Conservation (phyloP, 2,797 vertebrate species). For the Phrynocephalus guinanensis region DNA sequence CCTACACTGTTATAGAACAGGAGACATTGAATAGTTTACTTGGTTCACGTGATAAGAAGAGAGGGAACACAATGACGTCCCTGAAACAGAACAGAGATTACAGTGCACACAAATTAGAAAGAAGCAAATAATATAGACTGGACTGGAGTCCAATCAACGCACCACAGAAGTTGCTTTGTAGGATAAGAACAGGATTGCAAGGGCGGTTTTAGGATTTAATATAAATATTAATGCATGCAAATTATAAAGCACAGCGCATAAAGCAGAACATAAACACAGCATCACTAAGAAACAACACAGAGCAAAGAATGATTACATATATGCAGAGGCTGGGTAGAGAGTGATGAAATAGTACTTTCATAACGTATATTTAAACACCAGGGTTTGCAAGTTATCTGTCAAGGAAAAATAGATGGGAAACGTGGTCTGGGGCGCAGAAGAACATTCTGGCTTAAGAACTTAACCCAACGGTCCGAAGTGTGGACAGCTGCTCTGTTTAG, state of each 20-base stretch:
- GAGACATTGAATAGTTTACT: not conserved
- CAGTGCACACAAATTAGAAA: too few relatives aligned
- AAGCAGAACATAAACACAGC: not conserved
- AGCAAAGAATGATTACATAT: not conserved
- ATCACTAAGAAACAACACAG: not conserved
- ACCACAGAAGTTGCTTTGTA: not conserved
- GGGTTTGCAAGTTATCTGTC: too few relatives aligned
- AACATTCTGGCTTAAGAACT: too few relatives aligned
- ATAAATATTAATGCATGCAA: not conserved
- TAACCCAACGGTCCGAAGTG: too few relatives aligned
- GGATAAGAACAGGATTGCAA: not conserved
- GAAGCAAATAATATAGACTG: too few relatives aligned
- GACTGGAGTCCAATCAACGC: too few relatives aligned
- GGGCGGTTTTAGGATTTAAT: not conserved
- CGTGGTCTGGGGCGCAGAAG: too few relatives aligned
- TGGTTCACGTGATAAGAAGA: not conserved
- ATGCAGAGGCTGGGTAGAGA: too few relatives aligned
- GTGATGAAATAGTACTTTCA: not conserved
- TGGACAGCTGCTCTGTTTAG: too few relatives aligned
- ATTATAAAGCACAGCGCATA: not conserved
- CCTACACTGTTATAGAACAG: not conserved
- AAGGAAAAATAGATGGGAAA: too few relatives aligned
- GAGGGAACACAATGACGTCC: too few relatives aligned
- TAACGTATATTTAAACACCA: not conserved
- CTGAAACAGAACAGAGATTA: too few relatives aligned